Base-by-base conservation (phyloP, 1,140 invertebrate species). In the Tribolium madens region DNA sequence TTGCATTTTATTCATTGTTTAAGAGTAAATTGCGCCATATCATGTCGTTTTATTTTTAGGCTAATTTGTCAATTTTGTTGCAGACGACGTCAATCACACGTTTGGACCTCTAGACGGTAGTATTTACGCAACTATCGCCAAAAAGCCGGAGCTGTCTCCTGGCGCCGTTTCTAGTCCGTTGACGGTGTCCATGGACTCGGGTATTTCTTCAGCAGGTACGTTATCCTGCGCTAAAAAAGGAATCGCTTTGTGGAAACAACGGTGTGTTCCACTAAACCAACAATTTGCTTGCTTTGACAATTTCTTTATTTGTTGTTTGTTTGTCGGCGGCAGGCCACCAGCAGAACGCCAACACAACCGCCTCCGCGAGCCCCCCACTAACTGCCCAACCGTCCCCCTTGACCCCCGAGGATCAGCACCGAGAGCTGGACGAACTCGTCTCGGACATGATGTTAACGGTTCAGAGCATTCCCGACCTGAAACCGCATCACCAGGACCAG, bases 31-130 rank as follows among this genome's bases (percentile, higher is more conserved):
- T 21, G 18, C 18, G 18, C n/a, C n/a, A n/a, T n/a, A n/a, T n/a
- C n/a, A n/a, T n/a, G n/a, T n/a, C n/a, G n/a, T n/a, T n/a, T n/a
- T n/a, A n/a, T n/a, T n/a, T 14, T 73, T 14, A 12, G 1, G 3
- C 14, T 5, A 9, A 73, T 73, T 26, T 57, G 15, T 18, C 2
- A 42, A 68, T 48, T 75, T 76, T 79, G 36, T 84, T 85, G 4
- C 82, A 86, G 85, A 85, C 78, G 85, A 86, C 73, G 84, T 85
- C 26, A 85, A 84, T 78, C 92, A 95, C 85, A 94, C 92, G 10
- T 92, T 92, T 83, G 94, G 94, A 36, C 94, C 95, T 17, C 88
- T 95, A 79, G 95, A 97, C 91, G 95, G 95, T 77, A 95, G 94
- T 84, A 91, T 96, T 78, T 96, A 97, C 89, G 95, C 95, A 52